phyloP scores from a whole-genome alignment of 2,113 vertebrate genomes.

The Equus quagga region DNA sequence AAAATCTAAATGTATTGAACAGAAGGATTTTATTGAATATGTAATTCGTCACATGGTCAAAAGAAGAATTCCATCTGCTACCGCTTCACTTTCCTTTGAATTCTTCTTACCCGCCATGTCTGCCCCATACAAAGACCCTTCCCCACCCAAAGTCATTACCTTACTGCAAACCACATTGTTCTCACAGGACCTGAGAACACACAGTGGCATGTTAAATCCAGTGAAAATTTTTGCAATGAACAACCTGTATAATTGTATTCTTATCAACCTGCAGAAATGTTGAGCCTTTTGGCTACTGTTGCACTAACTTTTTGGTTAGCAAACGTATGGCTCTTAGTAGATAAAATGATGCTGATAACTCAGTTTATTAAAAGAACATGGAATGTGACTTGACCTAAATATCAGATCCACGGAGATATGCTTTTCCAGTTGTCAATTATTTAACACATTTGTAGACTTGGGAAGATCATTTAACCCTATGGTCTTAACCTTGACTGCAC shows the following conservation, averaged over 20 bases:
- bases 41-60: neutral
- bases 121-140: neutral
- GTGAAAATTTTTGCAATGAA: slow-evolving; percentile 8
- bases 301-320: neutral
- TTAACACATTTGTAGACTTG: neutral
- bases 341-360: neutral
- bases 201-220: neutral
- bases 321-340: neutral
- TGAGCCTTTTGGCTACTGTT: neutral
- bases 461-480: neutral
- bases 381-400: neutral
- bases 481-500: neutral
- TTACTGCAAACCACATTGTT: neutral
- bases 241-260: neutral
- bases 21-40: neutral
- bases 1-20: neutral
- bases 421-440: neutral
- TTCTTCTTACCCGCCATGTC: neutral
- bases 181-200: neutral
- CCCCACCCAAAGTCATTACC: neutral
- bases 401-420: neutral
- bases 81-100: neutral
- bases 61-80: neutral
- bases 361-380: neutral
- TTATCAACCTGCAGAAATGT: neutral